phyloP scores from a whole-genome alignment of 2,113 vertebrate genomes.

The Scatophagus argus region DNA sequence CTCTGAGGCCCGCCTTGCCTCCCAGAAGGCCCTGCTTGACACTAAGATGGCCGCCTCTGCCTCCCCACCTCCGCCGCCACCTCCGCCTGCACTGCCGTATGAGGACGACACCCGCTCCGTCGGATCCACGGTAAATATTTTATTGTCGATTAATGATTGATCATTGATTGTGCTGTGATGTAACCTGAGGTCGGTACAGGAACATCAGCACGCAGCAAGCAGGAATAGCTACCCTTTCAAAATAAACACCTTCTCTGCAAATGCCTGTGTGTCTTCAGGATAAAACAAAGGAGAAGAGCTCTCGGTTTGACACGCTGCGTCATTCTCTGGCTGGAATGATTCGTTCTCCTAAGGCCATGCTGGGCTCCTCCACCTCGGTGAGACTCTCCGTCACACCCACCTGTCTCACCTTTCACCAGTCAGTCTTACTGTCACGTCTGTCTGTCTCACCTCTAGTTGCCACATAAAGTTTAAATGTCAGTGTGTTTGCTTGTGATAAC shows the following conservation, averaged over 20 bases:
- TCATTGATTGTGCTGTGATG: neutral
- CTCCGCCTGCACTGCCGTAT: conserved; percentile 92
- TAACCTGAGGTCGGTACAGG: neutral
- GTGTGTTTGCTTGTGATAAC: too few relatives aligned
- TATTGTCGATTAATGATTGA: neutral
- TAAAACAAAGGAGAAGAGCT: conserved; percentile 91
- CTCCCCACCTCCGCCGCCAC: conserved; percentile 89
- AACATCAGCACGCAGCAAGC: too few relatives aligned
- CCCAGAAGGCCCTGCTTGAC: conserved; percentile 93
- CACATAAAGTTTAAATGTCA: too few relatives aligned
- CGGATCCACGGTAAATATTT: conserved; percentile 88
- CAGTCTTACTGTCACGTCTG: too few relatives aligned
- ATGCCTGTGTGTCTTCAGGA: conserved; percentile 87
- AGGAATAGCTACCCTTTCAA: too few relatives aligned
- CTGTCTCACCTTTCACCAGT: neutral
- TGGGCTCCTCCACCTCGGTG: conserved; percentile 91
- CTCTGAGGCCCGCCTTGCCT: conserved; percentile 90
- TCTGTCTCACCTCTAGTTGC: too few relatives aligned
- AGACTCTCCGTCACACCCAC: conserved; percentile 69
- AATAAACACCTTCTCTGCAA: too few relatives aligned
- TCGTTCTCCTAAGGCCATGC: conserved; percentile 90
- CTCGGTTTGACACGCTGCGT: conserved; percentile 95
- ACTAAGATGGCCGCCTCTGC: conserved; percentile 88
- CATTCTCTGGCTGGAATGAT: conserved; percentile 97
- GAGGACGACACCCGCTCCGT: conserved; percentile 96